Percentiles rank a stretch among this genome's conserved stretches.
Evolutionary conservation across 1,140 invertebrate species (phyloP).

Genomic region (Lucilia cuprina): DNA sequence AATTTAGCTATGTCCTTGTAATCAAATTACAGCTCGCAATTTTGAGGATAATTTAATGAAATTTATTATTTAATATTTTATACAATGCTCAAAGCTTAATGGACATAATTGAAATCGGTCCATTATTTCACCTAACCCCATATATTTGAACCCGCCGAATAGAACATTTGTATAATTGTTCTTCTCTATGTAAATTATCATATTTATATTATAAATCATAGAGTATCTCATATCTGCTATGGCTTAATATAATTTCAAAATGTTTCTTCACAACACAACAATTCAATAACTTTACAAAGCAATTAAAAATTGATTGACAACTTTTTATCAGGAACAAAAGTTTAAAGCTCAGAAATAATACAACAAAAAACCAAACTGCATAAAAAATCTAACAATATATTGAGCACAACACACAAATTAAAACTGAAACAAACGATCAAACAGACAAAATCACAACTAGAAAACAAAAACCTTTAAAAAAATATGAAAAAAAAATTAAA

Average conservation of each 20-base stretch:
- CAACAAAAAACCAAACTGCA: neutral
- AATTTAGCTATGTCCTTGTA: too few relatives aligned
- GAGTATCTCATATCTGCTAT: too few relatives aligned
- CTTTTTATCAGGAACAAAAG: slow-evolving; percentile 5
- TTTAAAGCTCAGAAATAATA: neutral
- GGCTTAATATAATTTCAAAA: too few relatives aligned
- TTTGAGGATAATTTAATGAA: too few relatives aligned
- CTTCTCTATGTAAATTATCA: too few relatives aligned
- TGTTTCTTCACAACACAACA: neutral
- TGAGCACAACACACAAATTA: neutral
- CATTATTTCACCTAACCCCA: too few relatives aligned
- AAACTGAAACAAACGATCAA: neutral
- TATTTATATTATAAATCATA: neutral
- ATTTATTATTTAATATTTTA: too few relatives aligned
- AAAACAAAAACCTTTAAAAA: neutral
- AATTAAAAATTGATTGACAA: slow-evolving; percentile 35
- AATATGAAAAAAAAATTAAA: neutral
- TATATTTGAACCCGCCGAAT: too few relatives aligned
- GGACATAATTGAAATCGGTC: too few relatives aligned
- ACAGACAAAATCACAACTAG: neutral
- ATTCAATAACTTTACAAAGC: slow-evolving; percentile 34
- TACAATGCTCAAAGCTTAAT: too few relatives aligned
- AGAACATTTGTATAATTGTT: too few relatives aligned
- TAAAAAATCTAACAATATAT: neutral
- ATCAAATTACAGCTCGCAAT: too few relatives aligned